Percentiles rank a stretch among this genome's conserved stretches.
Evolutionary conservation across 92 coral and sea anemone species (phyloP).

Genomic region (Nematostella vectensis): DNA sequence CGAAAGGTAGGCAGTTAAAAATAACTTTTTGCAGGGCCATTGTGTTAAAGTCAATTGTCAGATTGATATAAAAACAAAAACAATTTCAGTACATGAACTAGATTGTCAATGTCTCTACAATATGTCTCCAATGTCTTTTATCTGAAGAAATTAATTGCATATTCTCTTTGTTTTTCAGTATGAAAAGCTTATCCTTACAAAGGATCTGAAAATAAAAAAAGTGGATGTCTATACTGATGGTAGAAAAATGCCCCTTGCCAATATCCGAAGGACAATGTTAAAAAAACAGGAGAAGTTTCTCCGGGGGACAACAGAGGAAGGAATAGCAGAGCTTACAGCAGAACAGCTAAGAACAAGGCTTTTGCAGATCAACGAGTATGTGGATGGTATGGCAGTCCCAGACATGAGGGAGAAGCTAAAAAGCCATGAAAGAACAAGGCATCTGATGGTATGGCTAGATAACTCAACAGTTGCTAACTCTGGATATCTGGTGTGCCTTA

Average conservation of each 20-base stretch:
- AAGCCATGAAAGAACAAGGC: slow-evolving; percentile 13
- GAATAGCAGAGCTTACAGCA: slow-evolving; percentile 1
- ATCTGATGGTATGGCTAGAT: slow-evolving; percentile 18
- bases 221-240: slow-evolving; percentile 19
- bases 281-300: slow-evolving; percentile 12
- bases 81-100: too few relatives aligned
- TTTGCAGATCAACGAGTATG: too few relatives aligned
- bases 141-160: too few relatives aligned
- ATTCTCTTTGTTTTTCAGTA: slow-evolving; percentile 10
- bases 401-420: slow-evolving; percentile 13
- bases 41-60: too few relatives aligned
- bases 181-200: slow-evolving; percentile 27
- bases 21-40: too few relatives aligned
- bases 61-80: too few relatives aligned
- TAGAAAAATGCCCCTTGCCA: slow-evolving; percentile 21
- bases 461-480: slow-evolving; percentile 32
- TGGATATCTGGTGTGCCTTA: slow-evolving; percentile 35
- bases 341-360: slow-evolving; percentile 9
- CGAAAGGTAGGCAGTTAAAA: slow-evolving; percentile 40
- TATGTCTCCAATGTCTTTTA: too few relatives aligned
- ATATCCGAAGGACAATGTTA: slow-evolving; percentile 10
- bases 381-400: too few relatives aligned
- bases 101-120: too few relatives aligned
- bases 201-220: slow-evolving; percentile 8
- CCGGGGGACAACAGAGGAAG: slow-evolving; percentile 8